Conservation (phyloP, 2,113 vertebrate genomes). For the Colossoma macropomum region DNA sequence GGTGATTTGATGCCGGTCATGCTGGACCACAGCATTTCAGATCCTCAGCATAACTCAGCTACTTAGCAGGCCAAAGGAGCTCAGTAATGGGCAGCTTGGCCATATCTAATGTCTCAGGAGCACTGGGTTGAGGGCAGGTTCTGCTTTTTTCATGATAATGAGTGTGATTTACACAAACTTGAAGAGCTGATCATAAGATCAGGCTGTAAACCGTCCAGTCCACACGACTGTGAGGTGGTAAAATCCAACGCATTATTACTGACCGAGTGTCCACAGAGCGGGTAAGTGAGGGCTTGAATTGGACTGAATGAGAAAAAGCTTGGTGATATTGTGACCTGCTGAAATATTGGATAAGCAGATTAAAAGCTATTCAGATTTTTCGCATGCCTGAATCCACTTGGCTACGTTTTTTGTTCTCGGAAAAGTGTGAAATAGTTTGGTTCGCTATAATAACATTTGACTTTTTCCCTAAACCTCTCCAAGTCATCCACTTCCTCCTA, state of each 20-base stretch:
- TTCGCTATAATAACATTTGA: not conserved
- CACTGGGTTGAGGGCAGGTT: not conserved
- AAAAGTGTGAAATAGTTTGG: not conserved
- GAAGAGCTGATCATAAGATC: not conserved
- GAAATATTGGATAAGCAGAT: constrained; percentile 18
- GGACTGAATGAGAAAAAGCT: constrained; percentile 16
- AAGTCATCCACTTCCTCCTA: not conserved
- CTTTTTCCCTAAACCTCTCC: not conserved
- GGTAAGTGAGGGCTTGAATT: not conserved
- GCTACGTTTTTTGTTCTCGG: constrained; percentile 14
- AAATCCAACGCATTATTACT: not conserved
- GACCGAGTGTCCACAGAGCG: not conserved
- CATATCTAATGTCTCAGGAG: not conserved
- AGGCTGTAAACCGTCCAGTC: not conserved
- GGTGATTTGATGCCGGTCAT: not conserved
- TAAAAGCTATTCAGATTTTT: constrained; percentile 18
- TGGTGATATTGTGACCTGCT: not conserved
- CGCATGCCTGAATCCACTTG: not conserved
- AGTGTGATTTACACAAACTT: not conserved
- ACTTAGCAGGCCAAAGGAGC: not conserved
- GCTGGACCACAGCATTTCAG: not conserved
- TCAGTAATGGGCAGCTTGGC: not conserved
- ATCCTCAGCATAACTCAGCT: not conserved
- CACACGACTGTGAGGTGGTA: not conserved
- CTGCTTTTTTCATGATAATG: not conserved